These are phyloP conservation scores for Catharus ustulatus DNA, from an alignment of 2,797 vertebrate species.

Conservation along the genomic window DNA sequence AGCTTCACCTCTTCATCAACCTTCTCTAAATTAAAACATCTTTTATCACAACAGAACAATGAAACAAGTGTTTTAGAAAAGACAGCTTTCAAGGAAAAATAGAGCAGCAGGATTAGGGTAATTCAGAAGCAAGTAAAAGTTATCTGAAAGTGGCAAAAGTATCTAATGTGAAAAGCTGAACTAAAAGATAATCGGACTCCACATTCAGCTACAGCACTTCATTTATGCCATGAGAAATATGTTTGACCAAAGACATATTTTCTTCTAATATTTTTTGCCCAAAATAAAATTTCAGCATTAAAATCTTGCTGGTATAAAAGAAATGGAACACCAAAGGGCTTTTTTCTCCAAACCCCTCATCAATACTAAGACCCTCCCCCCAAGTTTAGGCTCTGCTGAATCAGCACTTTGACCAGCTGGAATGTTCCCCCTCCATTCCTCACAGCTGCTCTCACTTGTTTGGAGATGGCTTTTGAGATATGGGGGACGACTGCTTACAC, in stretches of 20 bases:
- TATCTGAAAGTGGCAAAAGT: not conserved
- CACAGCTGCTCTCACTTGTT: not conserved
- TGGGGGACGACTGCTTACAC: accelerated
- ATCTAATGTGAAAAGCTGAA: not conserved
- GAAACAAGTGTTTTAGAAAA: not conserved
- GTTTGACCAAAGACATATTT: not conserved
- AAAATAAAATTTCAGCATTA: not conserved
- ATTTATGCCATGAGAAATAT: not conserved
- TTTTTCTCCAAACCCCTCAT: not conserved
- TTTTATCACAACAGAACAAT: not conserved
- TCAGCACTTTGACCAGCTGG: not conserved
- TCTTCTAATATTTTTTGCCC: not conserved
- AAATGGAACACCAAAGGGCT: not conserved
- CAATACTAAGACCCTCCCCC: accelerated
- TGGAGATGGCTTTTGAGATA: not conserved
- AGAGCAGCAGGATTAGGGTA: not conserved
- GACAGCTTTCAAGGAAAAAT: not conserved
- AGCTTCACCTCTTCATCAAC: not conserved
- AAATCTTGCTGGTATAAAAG: not conserved
- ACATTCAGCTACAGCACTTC: not conserved
- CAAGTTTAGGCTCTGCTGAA: not conserved
- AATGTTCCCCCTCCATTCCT: not conserved
- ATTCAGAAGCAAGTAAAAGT: not conserved
- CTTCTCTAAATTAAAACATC: not conserved
- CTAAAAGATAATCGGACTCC: not conserved